Evolutionary conservation across 2,797 vertebrate genomes (phyloP).

Genomic region (Graptemys geographica): DNA sequence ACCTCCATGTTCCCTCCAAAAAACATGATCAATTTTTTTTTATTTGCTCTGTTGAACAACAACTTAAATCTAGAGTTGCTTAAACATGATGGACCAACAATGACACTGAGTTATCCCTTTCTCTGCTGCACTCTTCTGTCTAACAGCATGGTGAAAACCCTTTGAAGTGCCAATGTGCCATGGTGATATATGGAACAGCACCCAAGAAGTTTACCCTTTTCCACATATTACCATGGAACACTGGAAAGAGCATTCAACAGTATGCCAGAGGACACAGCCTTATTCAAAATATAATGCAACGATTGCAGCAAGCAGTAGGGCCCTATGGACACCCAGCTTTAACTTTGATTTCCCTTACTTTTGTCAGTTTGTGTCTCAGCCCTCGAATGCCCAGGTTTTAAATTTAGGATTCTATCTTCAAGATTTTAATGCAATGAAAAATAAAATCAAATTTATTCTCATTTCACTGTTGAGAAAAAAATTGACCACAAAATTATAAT

Average conservation of each 20-base stretch:
- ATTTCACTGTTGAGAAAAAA: background rate
- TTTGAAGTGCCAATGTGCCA: background rate
- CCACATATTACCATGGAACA: background rate
- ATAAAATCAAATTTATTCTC: background rate
- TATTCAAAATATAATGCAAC: constrained; percentile 5
- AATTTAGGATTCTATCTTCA: background rate
- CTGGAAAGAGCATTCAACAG: background rate
- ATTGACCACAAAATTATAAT: background rate
- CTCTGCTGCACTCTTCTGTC: background rate
- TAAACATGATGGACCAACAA: background rate
- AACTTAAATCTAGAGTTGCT: background rate
- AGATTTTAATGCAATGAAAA: background rate
- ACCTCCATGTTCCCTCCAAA: background rate
- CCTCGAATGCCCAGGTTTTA: background rate
- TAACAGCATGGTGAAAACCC: background rate
- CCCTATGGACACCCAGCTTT: constrained; percentile 7
- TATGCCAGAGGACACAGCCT: constrained; percentile 35
- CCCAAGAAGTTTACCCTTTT: background rate
- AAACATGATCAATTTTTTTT: background rate
- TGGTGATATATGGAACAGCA: background rate
- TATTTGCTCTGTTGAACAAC: background rate
- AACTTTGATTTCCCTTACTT: background rate
- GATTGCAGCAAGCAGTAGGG: background rate
- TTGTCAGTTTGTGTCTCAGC: background rate
- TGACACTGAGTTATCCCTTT: background rate